phyloP scores from a whole-genome alignment of 2,113 vertebrate genomes.

The Crotophaga sulcirostris region DNA sequence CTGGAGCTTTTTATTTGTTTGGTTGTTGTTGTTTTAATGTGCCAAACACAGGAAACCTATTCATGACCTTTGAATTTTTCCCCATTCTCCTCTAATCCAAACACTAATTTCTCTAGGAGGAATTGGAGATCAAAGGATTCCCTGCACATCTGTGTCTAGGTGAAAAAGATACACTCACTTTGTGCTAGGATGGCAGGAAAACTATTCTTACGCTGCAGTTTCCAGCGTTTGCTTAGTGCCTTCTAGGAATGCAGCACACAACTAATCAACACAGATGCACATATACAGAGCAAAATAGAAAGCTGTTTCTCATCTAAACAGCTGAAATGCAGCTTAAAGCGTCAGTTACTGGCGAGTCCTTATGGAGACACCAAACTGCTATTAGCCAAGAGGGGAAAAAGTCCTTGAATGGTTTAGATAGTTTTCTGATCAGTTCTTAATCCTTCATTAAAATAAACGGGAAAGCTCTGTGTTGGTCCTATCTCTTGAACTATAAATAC shows the following conservation, averaged over 20 bases:
- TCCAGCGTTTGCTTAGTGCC: not conserved
- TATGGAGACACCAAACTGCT: constrained; percentile 48
- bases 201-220: not conserved
- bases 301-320: constrained; percentile 59
- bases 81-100: not conserved
- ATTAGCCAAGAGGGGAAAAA: constrained; percentile 30
- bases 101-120: not conserved
- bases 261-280: not conserved
- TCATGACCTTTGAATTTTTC: not conserved
- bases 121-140: constrained; percentile 46
- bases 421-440: constrained; percentile 65
- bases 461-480: constrained; percentile 25
- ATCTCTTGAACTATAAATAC: constrained; percentile 54
- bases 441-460: constrained; percentile 62
- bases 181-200: not conserved
- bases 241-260: constrained; percentile 50
- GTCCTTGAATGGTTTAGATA: constrained; percentile 63
- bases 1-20: not conserved
- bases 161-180: constrained; percentile 10
- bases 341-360: constrained; percentile 38
- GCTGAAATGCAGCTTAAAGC: constrained; percentile 51
- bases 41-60: constrained; percentile 3
- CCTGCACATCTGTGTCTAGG: constrained; percentile 27
- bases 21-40: not conserved
- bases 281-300: constrained; percentile 37